Evolutionary conservation across 2,797 vertebrate species (phyloP).

Genomic region (Euphonia xanthogaster): DNA sequence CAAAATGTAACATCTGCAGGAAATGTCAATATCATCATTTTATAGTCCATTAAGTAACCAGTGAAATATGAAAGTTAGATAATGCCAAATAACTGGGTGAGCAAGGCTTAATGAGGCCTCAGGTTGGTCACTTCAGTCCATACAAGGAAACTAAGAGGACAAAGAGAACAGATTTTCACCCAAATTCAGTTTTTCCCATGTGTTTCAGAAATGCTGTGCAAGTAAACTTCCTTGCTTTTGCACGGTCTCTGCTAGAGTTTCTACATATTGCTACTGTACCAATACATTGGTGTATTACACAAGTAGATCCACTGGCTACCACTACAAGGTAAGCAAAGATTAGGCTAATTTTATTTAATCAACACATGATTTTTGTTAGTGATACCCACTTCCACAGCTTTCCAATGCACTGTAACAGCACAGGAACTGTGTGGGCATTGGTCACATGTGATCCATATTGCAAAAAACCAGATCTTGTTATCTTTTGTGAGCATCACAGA

Average conservation of each 20-base stretch:
- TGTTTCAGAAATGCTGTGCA: neutral
- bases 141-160: neutral
- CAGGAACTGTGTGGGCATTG: neutral
- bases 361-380: neutral
- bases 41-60: neutral
- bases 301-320: neutral
- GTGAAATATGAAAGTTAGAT: neutral
- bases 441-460: accelerated
- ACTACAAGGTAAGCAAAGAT: neutral
- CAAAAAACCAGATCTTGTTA: neutral
- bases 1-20: neutral
- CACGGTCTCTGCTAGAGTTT: neutral
- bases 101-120: neutral
- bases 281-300: neutral
- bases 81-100: neutral
- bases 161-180: neutral
- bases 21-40: neutral
- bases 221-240: neutral
- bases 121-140: neutral
- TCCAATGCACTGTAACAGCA: neutral
- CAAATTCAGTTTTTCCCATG: neutral
- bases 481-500: neutral
- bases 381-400: neutral
- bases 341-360: neutral
- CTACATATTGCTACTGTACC: neutral